Percentiles rank a stretch among this genome's conserved stretches.
Evolutionary conservation across 2,797 vertebrate genomes (phyloP).

Genomic region (Lacerta bilineata): DNA sequence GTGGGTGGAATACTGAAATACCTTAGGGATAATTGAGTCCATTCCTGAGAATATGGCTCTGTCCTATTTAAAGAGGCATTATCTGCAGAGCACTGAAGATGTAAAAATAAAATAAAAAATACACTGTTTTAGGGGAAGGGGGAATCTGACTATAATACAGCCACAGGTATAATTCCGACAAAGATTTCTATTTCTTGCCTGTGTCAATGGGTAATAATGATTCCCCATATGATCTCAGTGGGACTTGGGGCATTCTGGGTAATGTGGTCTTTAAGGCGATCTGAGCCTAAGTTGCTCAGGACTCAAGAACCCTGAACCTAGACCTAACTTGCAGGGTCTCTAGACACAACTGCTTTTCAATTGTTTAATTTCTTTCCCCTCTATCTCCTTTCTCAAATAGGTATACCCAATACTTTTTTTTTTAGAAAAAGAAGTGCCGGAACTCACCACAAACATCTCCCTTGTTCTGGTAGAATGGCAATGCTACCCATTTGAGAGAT

Average conservation of each 20-base stretch:
- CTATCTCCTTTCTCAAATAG: too few relatives aligned
- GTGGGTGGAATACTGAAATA: conserved; percentile 30
- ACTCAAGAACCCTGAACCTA: background rate
- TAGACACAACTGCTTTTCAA: background rate
- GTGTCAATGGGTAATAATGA: background rate
- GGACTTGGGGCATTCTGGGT: too few relatives aligned
- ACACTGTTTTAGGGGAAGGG: background rate
- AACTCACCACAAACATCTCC: too few relatives aligned
- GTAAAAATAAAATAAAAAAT: background rate
- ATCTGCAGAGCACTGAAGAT: conserved; percentile 18
- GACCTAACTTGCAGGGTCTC: too few relatives aligned
- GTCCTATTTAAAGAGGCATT: conserved; percentile 29
- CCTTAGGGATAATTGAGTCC: conserved; percentile 34
- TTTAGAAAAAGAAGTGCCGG: too few relatives aligned
- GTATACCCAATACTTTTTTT: too few relatives aligned
- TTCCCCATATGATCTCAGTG: too few relatives aligned
- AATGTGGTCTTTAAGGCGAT: too few relatives aligned
- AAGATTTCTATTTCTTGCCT: background rate
- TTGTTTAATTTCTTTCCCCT: too few relatives aligned
- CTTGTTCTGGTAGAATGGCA: too few relatives aligned
- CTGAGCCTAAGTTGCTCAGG: too few relatives aligned
- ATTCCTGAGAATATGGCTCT: conserved; percentile 14
- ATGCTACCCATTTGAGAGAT: too few relatives aligned
- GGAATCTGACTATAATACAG: background rate
- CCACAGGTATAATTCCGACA: background rate